Base-by-base conservation (phyloP, 2,797 vertebrate genomes). In the Saxicola maurus region DNA sequence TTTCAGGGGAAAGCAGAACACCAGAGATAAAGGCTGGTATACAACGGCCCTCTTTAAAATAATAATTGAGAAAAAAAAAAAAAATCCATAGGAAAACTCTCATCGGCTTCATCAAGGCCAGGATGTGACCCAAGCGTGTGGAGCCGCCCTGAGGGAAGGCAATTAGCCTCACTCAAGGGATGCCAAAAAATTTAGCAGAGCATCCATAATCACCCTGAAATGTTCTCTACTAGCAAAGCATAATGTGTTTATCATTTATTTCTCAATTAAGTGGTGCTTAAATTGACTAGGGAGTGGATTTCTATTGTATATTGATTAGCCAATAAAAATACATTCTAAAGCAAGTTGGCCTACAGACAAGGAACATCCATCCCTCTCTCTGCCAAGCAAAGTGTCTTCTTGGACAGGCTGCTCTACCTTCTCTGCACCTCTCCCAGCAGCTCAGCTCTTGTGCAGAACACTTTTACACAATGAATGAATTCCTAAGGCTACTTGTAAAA, bases 401-500 rank as follows among this genome's bases (percentile, higher is more conserved):
- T 67, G 52, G 66, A 65, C 60, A 77, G 49, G 61, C 52, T 67
- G 46, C 43, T 13, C 3, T 56, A 74, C 66, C 79, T 91, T 27
- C 19, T 24, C 77, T 56, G 57, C 38, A 62, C 66, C 31, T 82
- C 33, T 75, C 48, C 73, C 12, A 55, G 35, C 74, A 89, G 60
- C 28, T 87, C 71, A 73, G 72, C 55, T 73, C 64, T 65, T 62
- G n/a, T 77, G 65, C 59, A 86, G 85, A 93, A 78, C 0, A 0
- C 17, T 89, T 92, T 73, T 76, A 85, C n/a, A 90, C 46, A 91
- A 68, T 14, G 37, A 91, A 86, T 19, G 8, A 80, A 92, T 86
- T 95, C 87, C 83, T 95, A 95, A 57, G 64, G 88, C 82, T 95
- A 90, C 90, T 93, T 92, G 76, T 91, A 92, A 95, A 95, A 94